Base-by-base conservation (phyloP, 2,797 vertebrate species). In the Tympanoctomys barrerae region DNA sequence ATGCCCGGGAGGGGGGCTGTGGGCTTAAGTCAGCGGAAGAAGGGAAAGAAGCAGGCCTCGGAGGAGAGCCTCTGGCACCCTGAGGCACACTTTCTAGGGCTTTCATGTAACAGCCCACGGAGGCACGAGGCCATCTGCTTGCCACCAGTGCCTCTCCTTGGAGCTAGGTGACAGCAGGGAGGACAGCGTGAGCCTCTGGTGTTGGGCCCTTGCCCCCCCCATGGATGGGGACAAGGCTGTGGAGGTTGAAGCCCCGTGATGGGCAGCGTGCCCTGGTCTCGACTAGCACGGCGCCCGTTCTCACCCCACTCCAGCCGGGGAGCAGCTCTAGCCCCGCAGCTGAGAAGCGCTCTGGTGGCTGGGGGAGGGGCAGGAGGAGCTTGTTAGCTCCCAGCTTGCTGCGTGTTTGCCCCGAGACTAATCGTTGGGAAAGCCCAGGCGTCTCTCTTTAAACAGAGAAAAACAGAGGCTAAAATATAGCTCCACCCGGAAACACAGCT, bases 391-490 rank as follows among this genome's bases (percentile, higher is more conserved):
- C 84, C 36, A 42, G 84, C 81, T 64, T 1, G 77, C 61, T 89
- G 84, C 57, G 39, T 97, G 84, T 96, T 96, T 97, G 97, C 94
- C 81, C 39, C 61, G 64, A 95, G 88, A 16, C 85, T 90, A 84
- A 83, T 83, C 96, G 79, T 96, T 97, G 96, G 96, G 97, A 96
- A 97, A 97, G 87, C 97, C 89, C 39, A 39, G 39, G 39, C 39
- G 39, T 39, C 39, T 39, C 39, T 78, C 90, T 92, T 77, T 96
- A 93, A 96, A 94, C 90, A 19, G 98, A 91, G 75, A 86, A 98
- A 98, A 98, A 46, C 96, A 98, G 95, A 96, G 90, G 71, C 95
- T 90, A 94, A 64, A 95, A 93, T 97, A 81, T 97, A 97, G 92
- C 77, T 36, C 85, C 64, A 42, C 88, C 94, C 96, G 97, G 97